Conservation (phyloP, 2,797 vertebrate genomes). For the Cuculus canorus region DNA sequence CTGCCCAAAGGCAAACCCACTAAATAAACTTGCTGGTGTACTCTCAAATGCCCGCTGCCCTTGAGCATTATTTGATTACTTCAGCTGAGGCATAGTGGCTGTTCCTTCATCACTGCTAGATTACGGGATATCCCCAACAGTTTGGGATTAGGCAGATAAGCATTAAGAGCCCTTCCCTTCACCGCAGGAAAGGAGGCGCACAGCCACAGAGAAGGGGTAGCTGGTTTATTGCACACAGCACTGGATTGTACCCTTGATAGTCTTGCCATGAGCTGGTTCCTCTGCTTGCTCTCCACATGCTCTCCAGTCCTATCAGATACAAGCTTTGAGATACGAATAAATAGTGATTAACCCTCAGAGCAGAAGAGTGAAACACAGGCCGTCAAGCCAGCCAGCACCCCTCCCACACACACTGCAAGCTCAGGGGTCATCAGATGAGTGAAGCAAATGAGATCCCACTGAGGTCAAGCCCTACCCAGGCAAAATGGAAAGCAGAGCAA, state of each 20-base stretch:
- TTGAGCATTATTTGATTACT: not conserved
- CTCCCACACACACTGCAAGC: not conserved
- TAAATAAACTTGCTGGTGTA: not conserved
- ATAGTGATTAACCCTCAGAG: not conserved
- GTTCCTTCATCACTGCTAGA: not conserved
- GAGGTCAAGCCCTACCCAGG: not conserved
- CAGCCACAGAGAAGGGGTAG: not conserved
- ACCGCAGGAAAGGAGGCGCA: not conserved
- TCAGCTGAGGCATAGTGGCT: not conserved
- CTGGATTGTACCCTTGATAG: not conserved
- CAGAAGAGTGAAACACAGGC: not conserved
- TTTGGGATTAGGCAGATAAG: not conserved
- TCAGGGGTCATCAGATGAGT: not conserved
- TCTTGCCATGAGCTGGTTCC: not conserved
- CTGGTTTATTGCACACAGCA: fast-evolving
- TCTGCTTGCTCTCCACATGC: not conserved
- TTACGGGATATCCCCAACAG: not conserved
- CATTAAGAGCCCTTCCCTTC: not conserved
- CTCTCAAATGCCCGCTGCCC: not conserved
- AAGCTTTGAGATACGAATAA: not conserved
- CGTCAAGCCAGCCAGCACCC: not conserved
- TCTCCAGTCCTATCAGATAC: not conserved
- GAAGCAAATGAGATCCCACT: not conserved
- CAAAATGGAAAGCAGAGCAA: not conserved
- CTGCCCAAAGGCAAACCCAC: not conserved